Conservation (phyloP, 2,888 invertebrate genomes). For the Pristionchus exspectatus region DNA sequence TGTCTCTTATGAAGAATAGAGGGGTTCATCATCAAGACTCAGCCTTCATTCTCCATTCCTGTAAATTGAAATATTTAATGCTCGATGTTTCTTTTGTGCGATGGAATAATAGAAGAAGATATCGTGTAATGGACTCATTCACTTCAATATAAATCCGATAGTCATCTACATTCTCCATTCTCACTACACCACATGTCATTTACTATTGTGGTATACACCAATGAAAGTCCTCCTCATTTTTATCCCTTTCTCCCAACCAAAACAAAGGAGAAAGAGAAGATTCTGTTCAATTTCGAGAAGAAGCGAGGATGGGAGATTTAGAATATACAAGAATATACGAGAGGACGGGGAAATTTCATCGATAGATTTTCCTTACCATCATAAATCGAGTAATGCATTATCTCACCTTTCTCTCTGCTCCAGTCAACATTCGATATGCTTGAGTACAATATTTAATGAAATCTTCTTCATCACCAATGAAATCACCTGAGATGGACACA, state of each 20-base stretch:
- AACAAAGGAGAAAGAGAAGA: not conserved
- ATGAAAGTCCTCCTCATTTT: not conserved
- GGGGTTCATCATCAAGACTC: not conserved
- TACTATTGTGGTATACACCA: not conserved
- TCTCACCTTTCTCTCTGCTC: constrained; percentile 60
- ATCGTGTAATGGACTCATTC: not conserved
- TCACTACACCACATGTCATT: not conserved
- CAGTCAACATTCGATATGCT: constrained; percentile 61
- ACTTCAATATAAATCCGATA: not conserved
- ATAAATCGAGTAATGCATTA: not conserved
- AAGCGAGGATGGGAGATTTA: not conserved
- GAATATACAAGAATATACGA: not conserved
- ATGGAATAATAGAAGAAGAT: not conserved
- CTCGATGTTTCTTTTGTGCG: not conserved
- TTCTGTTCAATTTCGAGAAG: not conserved
- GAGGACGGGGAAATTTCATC: no score
- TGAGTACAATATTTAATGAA: constrained; percentile 65
- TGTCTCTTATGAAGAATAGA: constrained; percentile 15
- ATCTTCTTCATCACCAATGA: constrained; percentile 60
- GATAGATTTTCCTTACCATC: not conserved
- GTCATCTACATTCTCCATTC: not conserved
- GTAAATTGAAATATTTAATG: not conserved
- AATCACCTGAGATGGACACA: constrained; percentile 24
- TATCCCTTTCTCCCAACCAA: not conserved
- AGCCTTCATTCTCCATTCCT: constrained; percentile 45